Evolutionary conservation across 2,888 invertebrate genomes (phyloP), one percentile per base, ranked within the genome.

Genomic region (Cosmorhoe ocellata): DNA sequence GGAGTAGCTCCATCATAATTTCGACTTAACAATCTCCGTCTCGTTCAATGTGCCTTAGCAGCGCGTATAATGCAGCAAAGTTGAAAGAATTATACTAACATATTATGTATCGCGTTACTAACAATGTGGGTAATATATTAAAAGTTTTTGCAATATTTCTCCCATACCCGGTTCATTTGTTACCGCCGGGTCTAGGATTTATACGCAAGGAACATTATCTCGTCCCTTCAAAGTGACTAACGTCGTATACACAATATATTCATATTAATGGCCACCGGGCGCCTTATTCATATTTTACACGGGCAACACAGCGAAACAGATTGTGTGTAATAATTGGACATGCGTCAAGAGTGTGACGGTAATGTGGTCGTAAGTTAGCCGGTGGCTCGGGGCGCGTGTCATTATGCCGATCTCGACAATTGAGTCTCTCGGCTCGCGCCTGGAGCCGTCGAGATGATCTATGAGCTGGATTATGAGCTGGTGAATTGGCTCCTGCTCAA

Each of bases 291-390:
- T 88, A 86, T 85, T 85, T 85, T 84, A 84, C 84, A 68, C 74
- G 71, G 69, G 76, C 74, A 74, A 85, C 84, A 68, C 72, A 69
- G 69, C 75, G 73, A 74, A 81, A 83, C 77, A 84, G 79, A 86
- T 85, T 83, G 84, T 85, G 69, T 77, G 84, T 82, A 82, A 81
- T 88, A 88, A 88, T 88, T 87, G 87, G 85, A 85, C 83, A 84
- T 81, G 83, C 81, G 86, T 87, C 88, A 86, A 78, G 79, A 78
- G 74, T 82, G 87, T 84, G 81, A 79, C 74, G 73, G 79, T 86
- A 87, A 89, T 89, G 79, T 76, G 84, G 78, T 72, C 82, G 79
- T 88, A 86, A 71, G 84, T 87, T 80, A 87, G 81, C 67, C 67
- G 73, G 74, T 69, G 74, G 83, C 78, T 75, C 68, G 64, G 63